These are phyloP conservation scores for Tupaia tana DNA, from an alignment of 2,113 vertebrate species.

Conservation along the genomic window DNA sequence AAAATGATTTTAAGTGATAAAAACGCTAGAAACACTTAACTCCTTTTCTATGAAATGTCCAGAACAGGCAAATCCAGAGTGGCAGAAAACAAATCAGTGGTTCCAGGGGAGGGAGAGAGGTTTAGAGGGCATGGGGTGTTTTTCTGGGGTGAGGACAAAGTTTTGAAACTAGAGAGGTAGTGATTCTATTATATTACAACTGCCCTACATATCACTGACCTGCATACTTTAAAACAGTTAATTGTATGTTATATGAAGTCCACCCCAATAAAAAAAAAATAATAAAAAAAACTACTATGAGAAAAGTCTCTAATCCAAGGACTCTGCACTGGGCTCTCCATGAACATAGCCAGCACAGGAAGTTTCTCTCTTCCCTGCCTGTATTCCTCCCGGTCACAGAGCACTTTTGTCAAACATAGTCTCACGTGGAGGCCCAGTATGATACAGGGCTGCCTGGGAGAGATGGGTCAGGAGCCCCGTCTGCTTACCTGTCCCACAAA, in stretches of 20 bases:
- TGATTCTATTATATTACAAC: neutral
- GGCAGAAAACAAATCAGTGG: neutral
- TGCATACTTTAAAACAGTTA: neutral
- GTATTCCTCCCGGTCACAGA: neutral
- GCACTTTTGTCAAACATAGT: neutral
- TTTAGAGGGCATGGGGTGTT: neutral
- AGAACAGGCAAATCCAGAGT: neutral
- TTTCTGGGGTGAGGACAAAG: neutral
- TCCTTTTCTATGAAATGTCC: neutral
- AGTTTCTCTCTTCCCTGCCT: neutral
- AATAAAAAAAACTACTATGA: neutral
- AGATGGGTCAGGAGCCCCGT: neutral
- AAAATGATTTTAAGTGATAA: neutral
- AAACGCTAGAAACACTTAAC: neutral
- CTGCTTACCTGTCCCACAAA: no score
- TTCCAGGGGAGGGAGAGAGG: no score
- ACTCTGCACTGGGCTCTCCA: neutral
- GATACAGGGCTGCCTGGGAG: neutral
- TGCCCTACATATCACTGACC: neutral
- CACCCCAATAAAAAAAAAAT: neutral
- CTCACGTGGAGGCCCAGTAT: neutral
- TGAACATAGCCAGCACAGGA: neutral
- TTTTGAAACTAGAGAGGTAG: neutral
- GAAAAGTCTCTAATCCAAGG: neutral
- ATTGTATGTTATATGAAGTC: neutral